phyloP scores from a whole-genome alignment of 2,797 vertebrate species.

The Ceryle rudis region DNA sequence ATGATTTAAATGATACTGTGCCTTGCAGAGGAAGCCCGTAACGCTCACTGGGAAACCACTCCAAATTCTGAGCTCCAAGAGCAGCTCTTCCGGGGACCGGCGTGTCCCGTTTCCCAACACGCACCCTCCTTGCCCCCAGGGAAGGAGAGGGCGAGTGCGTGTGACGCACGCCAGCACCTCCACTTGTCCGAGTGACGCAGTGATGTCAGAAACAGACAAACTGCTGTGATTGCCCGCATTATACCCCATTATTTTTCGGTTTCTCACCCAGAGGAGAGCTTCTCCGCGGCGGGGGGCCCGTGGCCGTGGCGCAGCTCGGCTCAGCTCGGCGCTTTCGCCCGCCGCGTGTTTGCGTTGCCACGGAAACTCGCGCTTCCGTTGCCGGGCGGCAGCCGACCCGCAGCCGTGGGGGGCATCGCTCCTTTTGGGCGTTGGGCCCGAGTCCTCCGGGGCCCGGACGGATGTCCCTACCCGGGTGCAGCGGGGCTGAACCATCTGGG shows the following conservation, averaged over 20 bases:
- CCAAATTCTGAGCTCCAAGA: background rate
- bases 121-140: accelerated
- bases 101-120: background rate
- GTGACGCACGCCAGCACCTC: background rate
- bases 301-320: background rate
- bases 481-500: background rate
- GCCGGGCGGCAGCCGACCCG: background rate
- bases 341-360: constrained; percentile 13
- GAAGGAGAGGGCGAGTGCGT: accelerated
- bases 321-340: background rate
- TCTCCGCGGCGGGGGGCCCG: accelerated
- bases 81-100: background rate
- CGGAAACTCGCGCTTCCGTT: constrained; percentile 33
- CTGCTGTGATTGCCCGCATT: background rate
- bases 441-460: accelerated
- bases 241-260: background rate
- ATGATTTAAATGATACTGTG: accelerated
- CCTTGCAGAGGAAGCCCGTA: background rate
- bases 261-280: background rate
- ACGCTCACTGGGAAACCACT: background rate
- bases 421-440: accelerated
- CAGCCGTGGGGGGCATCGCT: accelerated
- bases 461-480: accelerated
- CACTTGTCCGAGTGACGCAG: accelerated
- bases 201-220: background rate